Percentiles rank a stretch among this genome's conserved stretches.
These are phyloP conservation scores for Chloropsis hardwickii DNA, from an alignment of 2,113 vertebrate species.

Conservation along the genomic window DNA sequence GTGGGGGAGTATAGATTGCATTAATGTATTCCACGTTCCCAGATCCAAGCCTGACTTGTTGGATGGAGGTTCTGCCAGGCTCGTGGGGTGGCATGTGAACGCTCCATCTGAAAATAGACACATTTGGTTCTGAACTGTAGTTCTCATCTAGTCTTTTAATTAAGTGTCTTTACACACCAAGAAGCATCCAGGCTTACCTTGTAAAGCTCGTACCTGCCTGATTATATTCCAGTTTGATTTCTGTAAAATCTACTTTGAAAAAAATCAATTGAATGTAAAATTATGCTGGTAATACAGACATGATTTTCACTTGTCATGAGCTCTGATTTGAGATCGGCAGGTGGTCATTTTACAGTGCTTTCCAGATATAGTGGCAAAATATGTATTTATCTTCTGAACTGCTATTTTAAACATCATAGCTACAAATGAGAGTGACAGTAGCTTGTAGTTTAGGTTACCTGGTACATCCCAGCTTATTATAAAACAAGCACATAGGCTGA, in stretches of 20 bases:
- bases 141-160: conserved; percentile 36
- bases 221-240: neutral
- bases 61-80: neutral
- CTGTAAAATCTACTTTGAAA: conserved; percentile 28
- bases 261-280: conserved; percentile 41
- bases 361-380: neutral
- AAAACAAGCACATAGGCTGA: neutral
- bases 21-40: neutral
- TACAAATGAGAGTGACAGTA: neutral
- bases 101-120: neutral
- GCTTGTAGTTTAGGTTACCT: conserved; percentile 39
- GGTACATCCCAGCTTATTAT: neutral
- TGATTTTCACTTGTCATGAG: conserved; percentile 2
- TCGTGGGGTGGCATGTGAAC: neutral
- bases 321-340: conserved; percentile 37
- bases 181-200: neutral
- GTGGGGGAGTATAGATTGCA: neutral
- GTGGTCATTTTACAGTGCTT: conserved; percentile 38
- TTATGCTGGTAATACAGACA: conserved; percentile 28
- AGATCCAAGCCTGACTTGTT: neutral
- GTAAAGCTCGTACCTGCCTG: neutral
- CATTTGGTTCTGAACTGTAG: neutral
- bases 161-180: conserved; percentile 7
- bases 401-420: conserved; percentile 20
- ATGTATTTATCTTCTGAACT: neutral